Conservation (phyloP, 2,888 invertebrate species). For the Elgonia sp. region DNA sequence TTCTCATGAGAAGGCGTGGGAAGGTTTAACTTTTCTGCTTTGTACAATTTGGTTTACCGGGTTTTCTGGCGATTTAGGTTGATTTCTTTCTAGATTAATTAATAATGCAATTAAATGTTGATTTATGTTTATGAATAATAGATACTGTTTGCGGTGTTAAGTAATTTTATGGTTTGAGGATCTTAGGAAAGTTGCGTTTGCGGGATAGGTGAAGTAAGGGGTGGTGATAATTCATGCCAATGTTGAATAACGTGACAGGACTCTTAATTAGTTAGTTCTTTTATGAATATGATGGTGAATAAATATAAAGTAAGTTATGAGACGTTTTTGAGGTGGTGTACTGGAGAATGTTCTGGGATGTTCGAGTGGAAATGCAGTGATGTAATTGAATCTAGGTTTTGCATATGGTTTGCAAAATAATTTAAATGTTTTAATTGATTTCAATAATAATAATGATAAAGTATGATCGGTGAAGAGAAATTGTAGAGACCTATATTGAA, state of each 20-base stretch:
- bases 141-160: conserved; percentile 3
- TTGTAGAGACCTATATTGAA: too few relatives aligned
- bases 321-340: too few relatives aligned
- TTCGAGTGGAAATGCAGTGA: too few relatives aligned
- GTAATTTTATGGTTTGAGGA: conserved; percentile 12
- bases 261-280: too few relatives aligned
- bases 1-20: conserved; percentile 49
- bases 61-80: conserved; percentile 26
- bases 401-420: too few relatives aligned
- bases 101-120: conserved; percentile 17
- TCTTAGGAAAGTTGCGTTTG: neutral
- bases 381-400: too few relatives aligned
- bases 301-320: too few relatives aligned
- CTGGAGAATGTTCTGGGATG: too few relatives aligned
- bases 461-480: too few relatives aligned
- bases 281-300: too few relatives aligned
- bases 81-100: conserved; percentile 52
- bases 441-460: too few relatives aligned
- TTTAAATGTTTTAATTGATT: too few relatives aligned
- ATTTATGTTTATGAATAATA: conserved; percentile 46
- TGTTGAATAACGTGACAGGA: neutral
- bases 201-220: neutral
- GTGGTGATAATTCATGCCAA: neutral
- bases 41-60: conserved; percentile 20
- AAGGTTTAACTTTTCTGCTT: conserved; percentile 17